Evolutionary conservation across 2,797 vertebrate species (phyloP).

Genomic region (Ambastaia sidthimunki): DNA sequence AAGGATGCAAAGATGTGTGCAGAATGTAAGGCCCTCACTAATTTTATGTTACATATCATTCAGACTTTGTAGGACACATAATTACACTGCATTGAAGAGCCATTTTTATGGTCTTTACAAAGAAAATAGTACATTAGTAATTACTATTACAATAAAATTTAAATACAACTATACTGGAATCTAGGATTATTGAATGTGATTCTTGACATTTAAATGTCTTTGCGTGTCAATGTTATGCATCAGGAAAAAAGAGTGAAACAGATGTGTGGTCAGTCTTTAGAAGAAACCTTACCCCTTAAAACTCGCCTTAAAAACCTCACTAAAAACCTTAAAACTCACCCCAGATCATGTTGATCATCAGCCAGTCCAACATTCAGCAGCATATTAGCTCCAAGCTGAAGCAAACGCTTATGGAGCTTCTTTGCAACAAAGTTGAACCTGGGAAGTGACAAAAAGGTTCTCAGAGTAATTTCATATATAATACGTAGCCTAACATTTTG

Average conservation of each 20-base stretch:
- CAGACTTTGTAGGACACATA: background rate
- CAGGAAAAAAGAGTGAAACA: background rate
- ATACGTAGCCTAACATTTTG: background rate
- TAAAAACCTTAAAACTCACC: conserved; percentile 77
- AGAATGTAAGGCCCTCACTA: background rate
- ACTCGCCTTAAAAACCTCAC: too few species aligned
- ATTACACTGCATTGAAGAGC: too few species aligned
- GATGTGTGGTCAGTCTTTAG: background rate
- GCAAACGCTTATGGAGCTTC: conserved; percentile 90
- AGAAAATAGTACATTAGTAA: too few species aligned
- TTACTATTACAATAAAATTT: too few species aligned
- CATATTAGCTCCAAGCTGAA: conserved; percentile 85
- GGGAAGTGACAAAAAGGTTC: background rate
- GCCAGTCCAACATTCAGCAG: conserved; percentile 84
- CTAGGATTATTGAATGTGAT: too few species aligned
- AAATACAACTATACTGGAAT: too few species aligned
- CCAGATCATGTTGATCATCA: conserved; percentile 94
- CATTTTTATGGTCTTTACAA: too few species aligned
- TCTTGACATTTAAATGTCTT: too few species aligned
- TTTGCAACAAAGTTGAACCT: conserved; percentile 98
- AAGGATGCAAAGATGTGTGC: background rate
- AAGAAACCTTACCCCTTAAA: too few species aligned
- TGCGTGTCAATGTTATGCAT: background rate
- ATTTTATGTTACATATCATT: background rate
- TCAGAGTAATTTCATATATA: background rate